Evolutionary conservation across 2,888 invertebrate genomes (phyloP).

Genomic region (Meandrusa payeni): DNA sequence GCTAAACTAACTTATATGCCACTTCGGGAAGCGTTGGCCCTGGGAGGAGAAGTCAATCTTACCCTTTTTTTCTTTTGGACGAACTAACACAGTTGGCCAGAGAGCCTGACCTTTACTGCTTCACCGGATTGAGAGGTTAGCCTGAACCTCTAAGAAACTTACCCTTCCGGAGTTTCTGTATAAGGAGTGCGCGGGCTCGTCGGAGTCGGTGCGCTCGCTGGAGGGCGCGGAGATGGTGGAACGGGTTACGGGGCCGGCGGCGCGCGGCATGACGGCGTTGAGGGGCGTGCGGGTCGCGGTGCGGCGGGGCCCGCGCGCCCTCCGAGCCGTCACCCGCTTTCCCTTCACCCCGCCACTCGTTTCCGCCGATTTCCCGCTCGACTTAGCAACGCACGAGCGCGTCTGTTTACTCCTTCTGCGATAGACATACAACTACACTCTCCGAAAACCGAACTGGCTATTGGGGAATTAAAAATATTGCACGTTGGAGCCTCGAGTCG

Average conservation of each 20-base stretch:
- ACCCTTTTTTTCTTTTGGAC: no score
- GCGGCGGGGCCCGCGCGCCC: conserved; percentile 31
- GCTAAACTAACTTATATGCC: no score
- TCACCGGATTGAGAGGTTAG: no score
- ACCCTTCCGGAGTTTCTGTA: conserved; percentile 54
- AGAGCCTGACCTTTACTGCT: no score
- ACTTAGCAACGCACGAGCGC: conserved; percentile 45
- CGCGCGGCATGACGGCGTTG: conserved; percentile 26
- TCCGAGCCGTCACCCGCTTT: conserved; percentile 39
- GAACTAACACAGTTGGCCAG: no score
- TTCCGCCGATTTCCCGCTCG: conserved; percentile 27
- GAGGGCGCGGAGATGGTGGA: conserved; percentile 56
- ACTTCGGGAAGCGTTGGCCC: no score
- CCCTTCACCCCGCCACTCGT: conserved; percentile 33
- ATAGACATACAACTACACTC: no score
- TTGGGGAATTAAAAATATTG: no score
- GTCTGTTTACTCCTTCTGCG: conserved; percentile 59
- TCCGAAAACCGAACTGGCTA: no score
- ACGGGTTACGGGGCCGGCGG: conserved; percentile 19
- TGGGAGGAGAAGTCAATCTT: no score
- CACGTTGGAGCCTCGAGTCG: no score
- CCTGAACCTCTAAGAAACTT: no score
- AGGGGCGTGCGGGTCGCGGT: conserved; percentile 29
- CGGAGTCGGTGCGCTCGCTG: conserved; percentile 68
- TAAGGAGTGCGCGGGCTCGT: conserved; percentile 54